Evolutionary conservation across 1,140 invertebrate genomes (phyloP), one percentile per base, ranked within the genome.

Genomic region (Oryzaephilus surinamensis): DNA sequence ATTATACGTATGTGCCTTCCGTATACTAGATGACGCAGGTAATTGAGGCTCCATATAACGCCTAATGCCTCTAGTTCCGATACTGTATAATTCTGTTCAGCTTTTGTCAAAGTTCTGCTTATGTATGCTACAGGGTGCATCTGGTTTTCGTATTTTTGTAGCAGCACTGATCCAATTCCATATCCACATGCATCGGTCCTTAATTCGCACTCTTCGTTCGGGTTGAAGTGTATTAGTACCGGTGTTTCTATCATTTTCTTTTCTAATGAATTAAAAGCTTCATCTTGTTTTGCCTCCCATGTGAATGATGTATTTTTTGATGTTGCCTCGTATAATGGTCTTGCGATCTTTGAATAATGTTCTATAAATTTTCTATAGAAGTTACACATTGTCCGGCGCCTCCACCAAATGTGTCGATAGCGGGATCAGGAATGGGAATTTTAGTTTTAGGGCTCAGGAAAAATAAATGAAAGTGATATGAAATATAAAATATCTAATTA

Each of bases 201-300:
- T 3, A 38, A 7, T 38, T 38, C 24, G n/a, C 11, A 16, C 7
- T 2, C 6, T 28, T 29, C 29, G 8, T 30, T 28, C n/a, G 28
- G 36, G 20, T 38, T 30, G 15, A 11, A 38, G 15, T 38, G 36
- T 1, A 11, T 7, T n/a, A 38, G 15, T 6, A 38, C 36, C n/a
- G 36, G 36, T 26, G 36, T 11, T 6, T n/a, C 19, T 10, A 29
- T 29, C 3, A 38, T 11, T 29, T 21, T 38, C 8, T 11, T 8
- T 18, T 38, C 29, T 14, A 38, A 30, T 10, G n/a, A 4, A 4
- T 38, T 20, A 19, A 38, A 38, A 29, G 27, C 27, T 8, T 20
- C 4, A 6, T 6, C n/a, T 28, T 28, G 27, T 28, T 4, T 14
- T 4, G n/a, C n/a, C 4, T 28, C 27, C 27, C 27, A 28, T 6